Conservation (phyloP, 2,113 vertebrate species). For the Oostethus manadensis region DNA sequence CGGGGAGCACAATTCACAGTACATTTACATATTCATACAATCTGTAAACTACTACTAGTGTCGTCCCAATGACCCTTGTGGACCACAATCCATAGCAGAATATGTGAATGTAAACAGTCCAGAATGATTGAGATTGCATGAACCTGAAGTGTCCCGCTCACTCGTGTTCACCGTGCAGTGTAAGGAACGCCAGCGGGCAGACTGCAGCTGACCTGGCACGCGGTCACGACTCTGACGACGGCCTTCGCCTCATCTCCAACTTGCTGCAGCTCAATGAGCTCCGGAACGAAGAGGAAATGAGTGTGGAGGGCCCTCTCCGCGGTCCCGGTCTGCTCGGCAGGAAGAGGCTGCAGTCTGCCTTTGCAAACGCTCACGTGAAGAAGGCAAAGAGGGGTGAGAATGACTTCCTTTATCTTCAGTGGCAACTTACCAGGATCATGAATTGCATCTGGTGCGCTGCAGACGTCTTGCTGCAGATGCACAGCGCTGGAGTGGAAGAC, state of each 20-base stretch:
- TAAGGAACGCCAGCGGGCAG: constrained; percentile 90
- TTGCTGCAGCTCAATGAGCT: constrained; percentile 71
- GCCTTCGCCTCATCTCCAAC: constrained; percentile 84
- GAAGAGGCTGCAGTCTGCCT: constrained; percentile 80
- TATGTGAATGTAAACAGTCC: neutral
- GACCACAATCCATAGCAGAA: no score
- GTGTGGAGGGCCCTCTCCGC: constrained; percentile 56
- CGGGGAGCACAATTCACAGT: no score
- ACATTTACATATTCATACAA: no score
- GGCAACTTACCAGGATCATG: neutral
- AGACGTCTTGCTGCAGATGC: constrained; percentile 40
- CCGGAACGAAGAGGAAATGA: constrained; percentile 67
- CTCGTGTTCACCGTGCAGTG: constrained; percentile 73
- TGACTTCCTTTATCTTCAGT: constrained; percentile 35
- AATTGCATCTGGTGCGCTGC: constrained; percentile 12
- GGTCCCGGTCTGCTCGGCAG: constrained; percentile 69
- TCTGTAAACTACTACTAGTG: no score
- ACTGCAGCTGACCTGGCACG: constrained; percentile 93
- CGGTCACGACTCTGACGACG: constrained; percentile 88
- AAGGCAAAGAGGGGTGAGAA: constrained; percentile 81
- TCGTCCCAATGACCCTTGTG: no score
- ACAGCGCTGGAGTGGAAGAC: constrained; percentile 71
- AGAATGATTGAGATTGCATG: neutral
- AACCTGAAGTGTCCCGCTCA: neutral
- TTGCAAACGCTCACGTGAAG: constrained; percentile 74